phyloP scores from a whole-genome alignment of 2,113 vertebrate genomes.

The Pitta sordida region DNA sequence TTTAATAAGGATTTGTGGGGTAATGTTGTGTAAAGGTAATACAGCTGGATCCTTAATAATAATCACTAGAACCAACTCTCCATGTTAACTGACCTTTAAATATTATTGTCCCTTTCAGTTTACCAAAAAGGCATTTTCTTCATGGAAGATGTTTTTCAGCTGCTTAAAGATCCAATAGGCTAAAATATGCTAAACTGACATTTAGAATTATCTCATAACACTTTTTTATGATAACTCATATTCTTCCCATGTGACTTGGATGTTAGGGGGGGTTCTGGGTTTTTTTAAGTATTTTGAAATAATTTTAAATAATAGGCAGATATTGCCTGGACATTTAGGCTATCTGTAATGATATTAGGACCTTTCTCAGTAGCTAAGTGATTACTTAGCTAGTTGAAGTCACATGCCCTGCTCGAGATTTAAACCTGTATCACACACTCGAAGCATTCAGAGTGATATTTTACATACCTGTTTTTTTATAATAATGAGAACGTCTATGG shows the following conservation, averaged over 20 bases:
- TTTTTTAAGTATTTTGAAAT: slow-evolving; percentile 49
- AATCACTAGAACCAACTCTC: slow-evolving; percentile 58
- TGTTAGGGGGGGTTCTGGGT: not conserved
- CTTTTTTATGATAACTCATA: slow-evolving; percentile 55
- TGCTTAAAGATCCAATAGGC: slow-evolving; percentile 64
- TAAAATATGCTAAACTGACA: slow-evolving; percentile 77
- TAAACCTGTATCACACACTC: slow-evolving; percentile 25
- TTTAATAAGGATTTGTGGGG: slow-evolving; percentile 48
- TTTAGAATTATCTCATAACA: slow-evolving; percentile 74
- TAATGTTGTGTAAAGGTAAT: slow-evolving; percentile 63
- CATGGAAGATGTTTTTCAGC: slow-evolving; percentile 65
- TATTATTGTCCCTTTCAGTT: slow-evolving; percentile 69
- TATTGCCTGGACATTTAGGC: slow-evolving; percentile 37
- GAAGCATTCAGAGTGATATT: slow-evolving; percentile 42
- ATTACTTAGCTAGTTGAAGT: slow-evolving; percentile 65
- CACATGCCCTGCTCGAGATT: slow-evolving; percentile 42
- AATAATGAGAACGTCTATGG: not conserved
- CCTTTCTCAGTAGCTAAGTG: slow-evolving; percentile 58
- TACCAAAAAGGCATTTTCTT: slow-evolving; percentile 70
- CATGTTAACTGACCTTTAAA: slow-evolving; percentile 75
- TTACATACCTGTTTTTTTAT: slow-evolving; percentile 19
- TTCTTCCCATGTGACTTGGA: slow-evolving; percentile 71
- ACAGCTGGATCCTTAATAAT: slow-evolving; percentile 56
- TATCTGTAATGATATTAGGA: slow-evolving; percentile 61
- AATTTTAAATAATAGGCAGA: slow-evolving; percentile 66